These are phyloP conservation scores for Drosophila arizonae DNA, from an alignment of 1,140 invertebrate genomes.

Conservation along the genomic window DNA sequence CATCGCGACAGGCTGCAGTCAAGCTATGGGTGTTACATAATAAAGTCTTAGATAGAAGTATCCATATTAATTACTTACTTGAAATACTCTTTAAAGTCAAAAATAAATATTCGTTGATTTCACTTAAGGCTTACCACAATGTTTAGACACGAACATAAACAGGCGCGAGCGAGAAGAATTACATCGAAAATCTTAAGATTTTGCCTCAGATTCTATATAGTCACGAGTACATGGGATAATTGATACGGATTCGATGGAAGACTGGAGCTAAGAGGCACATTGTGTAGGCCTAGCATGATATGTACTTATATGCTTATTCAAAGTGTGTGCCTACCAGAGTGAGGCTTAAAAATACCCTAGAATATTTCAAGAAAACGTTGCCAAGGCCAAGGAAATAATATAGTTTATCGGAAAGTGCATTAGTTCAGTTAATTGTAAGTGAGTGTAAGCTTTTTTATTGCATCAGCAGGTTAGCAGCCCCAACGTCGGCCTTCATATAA, in stretches of 20 bases:
- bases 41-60: background rate
- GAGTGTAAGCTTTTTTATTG: slow-evolving; percentile 25
- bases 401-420: slow-evolving; percentile 30
- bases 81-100: background rate
- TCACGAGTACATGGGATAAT: background rate
- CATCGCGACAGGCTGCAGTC: slow-evolving; percentile 26
- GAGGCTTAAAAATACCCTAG: background rate
- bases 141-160: slow-evolving; percentile 62
- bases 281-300: slow-evolving; percentile 29
- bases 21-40: background rate
- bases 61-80: slow-evolving; percentile 57
- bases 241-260: slow-evolving; percentile 60
- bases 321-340: background rate
- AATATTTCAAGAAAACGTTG: slow-evolving; percentile 69
- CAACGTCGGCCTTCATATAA: slow-evolving; percentile 9
- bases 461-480: slow-evolving; percentile 30
- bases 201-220: background rate
- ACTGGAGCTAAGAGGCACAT: slow-evolving; percentile 51
- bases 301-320: background rate
- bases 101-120: slow-evolving; percentile 2
- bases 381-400: slow-evolving; percentile 49
- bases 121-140: slow-evolving; percentile 58
- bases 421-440: slow-evolving; percentile 28
- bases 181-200: slow-evolving; percentile 65
- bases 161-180: slow-evolving; percentile 79